Percentiles rank a stretch among this genome's conserved stretches.
phyloP scores from a whole-genome alignment of 1,140 invertebrate genomes.

The Bombus fervidus region DNA sequence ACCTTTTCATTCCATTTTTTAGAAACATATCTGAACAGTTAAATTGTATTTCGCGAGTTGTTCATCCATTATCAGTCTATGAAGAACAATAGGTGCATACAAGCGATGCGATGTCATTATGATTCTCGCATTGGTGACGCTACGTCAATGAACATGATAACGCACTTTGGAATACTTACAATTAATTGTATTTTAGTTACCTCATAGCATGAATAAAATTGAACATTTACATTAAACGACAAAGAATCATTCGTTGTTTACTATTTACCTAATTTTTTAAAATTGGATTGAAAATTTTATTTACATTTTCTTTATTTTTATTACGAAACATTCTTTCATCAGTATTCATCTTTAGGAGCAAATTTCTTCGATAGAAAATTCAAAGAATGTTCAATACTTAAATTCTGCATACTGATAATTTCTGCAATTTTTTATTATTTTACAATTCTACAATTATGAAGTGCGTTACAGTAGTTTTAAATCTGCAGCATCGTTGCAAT shows the following conservation, averaged over 20 bases:
- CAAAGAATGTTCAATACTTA: not conserved
- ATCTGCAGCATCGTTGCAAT: not conserved
- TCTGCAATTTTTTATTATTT: not conserved
- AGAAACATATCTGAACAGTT: not conserved
- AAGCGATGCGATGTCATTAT: not conserved
- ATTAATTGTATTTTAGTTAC: not conserved
- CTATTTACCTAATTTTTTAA: not conserved
- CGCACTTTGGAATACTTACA: not conserved
- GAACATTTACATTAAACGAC: not conserved
- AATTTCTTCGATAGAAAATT: not conserved
- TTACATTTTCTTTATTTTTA: not conserved
- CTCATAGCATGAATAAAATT: not conserved
- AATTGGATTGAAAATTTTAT: not conserved
- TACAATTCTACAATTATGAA: not conserved
- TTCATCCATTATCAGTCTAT: not conserved
- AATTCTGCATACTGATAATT: not conserved
- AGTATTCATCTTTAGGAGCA: not conserved
- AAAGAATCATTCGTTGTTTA: not conserved
- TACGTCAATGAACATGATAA: slow-evolving; percentile 14
- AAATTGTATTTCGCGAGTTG: not conserved
- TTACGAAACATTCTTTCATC: not conserved
- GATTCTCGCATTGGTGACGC: not conserved
- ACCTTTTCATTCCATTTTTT: not conserved
- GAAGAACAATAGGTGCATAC: slow-evolving; percentile 1
- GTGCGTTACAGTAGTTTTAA: not conserved